phyloP scores from a whole-genome alignment of 2,113 vertebrate genomes.

The Hemiscyllium ocellatum region DNA sequence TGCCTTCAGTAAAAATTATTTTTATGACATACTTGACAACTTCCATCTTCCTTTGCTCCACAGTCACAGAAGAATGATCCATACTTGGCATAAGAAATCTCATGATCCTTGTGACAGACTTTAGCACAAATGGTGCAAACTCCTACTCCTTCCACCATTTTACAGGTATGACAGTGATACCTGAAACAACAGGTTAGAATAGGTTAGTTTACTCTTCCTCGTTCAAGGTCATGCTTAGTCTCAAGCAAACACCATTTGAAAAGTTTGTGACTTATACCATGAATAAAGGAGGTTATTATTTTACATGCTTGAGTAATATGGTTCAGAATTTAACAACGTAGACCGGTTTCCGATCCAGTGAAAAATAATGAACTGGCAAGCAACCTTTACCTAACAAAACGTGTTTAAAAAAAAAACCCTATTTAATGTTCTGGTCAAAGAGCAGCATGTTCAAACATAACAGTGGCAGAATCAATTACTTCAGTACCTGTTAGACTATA shows the following conservation, averaged over 20 bases:
- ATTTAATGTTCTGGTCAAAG: background rate
- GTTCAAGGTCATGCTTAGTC: background rate
- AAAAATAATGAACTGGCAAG: background rate
- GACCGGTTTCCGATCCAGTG: background rate
- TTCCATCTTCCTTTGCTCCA: slow-evolving; percentile 97
- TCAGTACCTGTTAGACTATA: background rate
- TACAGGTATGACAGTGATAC: slow-evolving; percentile 99
- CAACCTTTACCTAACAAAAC: background rate
- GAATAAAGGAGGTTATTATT: background rate
- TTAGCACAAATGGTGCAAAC: slow-evolving; percentile 98
- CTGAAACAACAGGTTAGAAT: slow-evolving; percentile 51
- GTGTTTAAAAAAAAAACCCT: background rate
- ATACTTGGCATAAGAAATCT: slow-evolving; percentile 98
- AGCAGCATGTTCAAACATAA: background rate
- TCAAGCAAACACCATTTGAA: background rate
- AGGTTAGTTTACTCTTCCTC: slow-evolving; percentile 26
- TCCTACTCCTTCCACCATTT: slow-evolving; percentile 97
- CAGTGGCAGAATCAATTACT: background rate
- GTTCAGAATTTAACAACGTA: background rate
- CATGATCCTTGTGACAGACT: slow-evolving; percentile 98
- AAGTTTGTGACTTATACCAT: background rate
- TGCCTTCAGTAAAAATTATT: background rate
- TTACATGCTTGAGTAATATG: too few relatives aligned
- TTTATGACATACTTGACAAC: slow-evolving; percentile 82
- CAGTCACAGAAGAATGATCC: slow-evolving; percentile 99